Base-by-base conservation (phyloP, 2,888 invertebrate genomes). In the Cinara cedri region DNA sequence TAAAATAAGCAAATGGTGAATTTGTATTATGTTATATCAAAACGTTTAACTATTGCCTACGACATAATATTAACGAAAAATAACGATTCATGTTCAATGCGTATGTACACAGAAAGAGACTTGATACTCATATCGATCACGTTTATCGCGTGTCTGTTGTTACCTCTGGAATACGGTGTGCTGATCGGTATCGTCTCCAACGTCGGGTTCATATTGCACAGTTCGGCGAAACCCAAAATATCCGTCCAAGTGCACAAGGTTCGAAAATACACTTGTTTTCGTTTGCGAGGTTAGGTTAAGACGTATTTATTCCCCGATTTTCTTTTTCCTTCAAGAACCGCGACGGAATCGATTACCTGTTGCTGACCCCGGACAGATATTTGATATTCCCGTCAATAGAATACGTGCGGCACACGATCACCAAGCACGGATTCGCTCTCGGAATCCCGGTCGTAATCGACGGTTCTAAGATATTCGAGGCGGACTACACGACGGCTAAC, bases 341-440 rank as follows among this genome's bases (percentile, higher is more conserved):
- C 82, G 88, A 87, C 55, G 93, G 92, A 80, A 88, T 88, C 63
- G 91, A 93, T 84, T 94, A 94, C 86, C 87, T 94, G 81, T 91
- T 93, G 90, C 88, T 95, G 82, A 94, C 93, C 19, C 94, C 94
- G 14, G 94, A 95, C 86, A 90, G 95, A 83, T 94, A 94, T 85
- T 88, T 96, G 60, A 94, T 95, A 85, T 96, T 95, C 87, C 95
- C 95, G 26, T 94, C 95, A 0, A 93, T 94, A 82, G 94, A 95
- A 86, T 94, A 95, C 87, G 93, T 95, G 82, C 89, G 94, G 81
- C 92, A 93, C 84, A 88, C 94, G 82, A 93, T 96, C 65, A 93
- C 91, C 76, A 95, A 95, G 86, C 91, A 91, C 85, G 93, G 93
- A 66, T 87, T 88, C 24, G 89, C 90, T 9, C 89, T 90, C 84